Base-by-base conservation (phyloP, 1,140 invertebrate species). In the Lutraria rhynchaena region DNA sequence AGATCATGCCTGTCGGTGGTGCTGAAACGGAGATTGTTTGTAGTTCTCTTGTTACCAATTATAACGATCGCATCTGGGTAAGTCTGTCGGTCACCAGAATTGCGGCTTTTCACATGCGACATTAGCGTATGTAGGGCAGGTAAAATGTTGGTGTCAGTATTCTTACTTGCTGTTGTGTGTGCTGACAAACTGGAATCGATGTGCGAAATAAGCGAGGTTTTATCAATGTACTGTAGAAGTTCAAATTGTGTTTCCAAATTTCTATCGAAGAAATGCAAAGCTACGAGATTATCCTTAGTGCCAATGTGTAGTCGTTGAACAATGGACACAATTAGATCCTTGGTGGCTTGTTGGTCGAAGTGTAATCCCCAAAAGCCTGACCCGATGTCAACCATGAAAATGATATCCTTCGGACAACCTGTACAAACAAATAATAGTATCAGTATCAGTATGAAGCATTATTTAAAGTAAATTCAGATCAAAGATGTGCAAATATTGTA, bases 341-440 rank as follows among this genome's bases (percentile, higher is more conserved):
- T 9, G 19, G 63, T 22, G 11, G 35, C 19, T 9, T 17, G 9
- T 17, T 61, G 41, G 29, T 75, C n/a, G 0, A 24, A 13, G 7
- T 46, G 22, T 41, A 49, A 13, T 1, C 44, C 35, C 5, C 15
- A 41, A 41, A 5, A 15, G 22, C 17, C 3, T 3, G 57, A 61
- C 19, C n/a, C 15, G n/a, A 17, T 41, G 57, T 75, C 73, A 19
- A 75, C 58, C 9, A 75, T 22, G 37, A 75, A 61, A 24, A 60
- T n/a, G 24, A 75, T 44, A 60, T 75, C 73, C n/a, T 63, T 75
- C 24, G 55, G 57, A 41, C 73, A 75, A 33, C 73, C 73, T 49
- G 41, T n/a, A n/a, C n/a, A n/a, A n/a, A n/a, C n/a, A n/a, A n/a
- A n/a, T n/a, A n/a, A n/a, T n/a, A n/a, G n/a, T n/a, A n/a, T n/a